Percentiles rank a stretch among this genome's conserved stretches.
Evolutionary conservation across 1,140 invertebrate genomes (phyloP).

Genomic region (Limonius californicus): DNA sequence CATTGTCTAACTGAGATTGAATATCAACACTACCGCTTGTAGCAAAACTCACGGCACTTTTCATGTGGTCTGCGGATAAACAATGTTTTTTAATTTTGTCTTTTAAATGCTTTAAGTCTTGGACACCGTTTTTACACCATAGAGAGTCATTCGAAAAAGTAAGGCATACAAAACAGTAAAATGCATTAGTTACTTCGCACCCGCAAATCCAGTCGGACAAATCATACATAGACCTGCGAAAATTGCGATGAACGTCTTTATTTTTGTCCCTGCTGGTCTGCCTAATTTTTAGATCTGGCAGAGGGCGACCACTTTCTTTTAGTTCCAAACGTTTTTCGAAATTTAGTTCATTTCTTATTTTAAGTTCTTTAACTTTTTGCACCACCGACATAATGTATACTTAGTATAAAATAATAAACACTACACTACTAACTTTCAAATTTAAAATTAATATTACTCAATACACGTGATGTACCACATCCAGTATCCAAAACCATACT

Average conservation of each 20-base stretch:
- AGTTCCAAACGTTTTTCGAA: background rate
- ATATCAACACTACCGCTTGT: conserved; percentile 7
- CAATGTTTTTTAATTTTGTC: conserved; percentile 10
- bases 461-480: no score
- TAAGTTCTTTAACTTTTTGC: conserved; percentile 5
- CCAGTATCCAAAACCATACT: no score
- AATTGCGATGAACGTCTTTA: conserved; percentile 21
- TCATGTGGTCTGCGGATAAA: background rate
- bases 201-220: conserved; percentile 25
- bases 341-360: background rate
- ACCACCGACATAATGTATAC: background rate
- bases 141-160: conserved; percentile 20
- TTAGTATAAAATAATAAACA: no score
- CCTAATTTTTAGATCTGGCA: conserved; percentile 20
- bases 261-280: conserved; percentile 5
- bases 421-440: no score
- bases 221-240: conserved; percentile 18
- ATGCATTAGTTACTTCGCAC: conserved; percentile 21
- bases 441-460: no score
- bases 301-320: conserved; percentile 10
- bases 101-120: conserved; percentile 13
- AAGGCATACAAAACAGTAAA: conserved; percentile 26
- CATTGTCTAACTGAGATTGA: conserved; percentile 2
- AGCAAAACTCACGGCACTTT: background rate
- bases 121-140: conserved; percentile 2